Evolutionary conservation across 2,797 vertebrate genomes (phyloP).

Genomic region (Gouania willdenowi): DNA sequence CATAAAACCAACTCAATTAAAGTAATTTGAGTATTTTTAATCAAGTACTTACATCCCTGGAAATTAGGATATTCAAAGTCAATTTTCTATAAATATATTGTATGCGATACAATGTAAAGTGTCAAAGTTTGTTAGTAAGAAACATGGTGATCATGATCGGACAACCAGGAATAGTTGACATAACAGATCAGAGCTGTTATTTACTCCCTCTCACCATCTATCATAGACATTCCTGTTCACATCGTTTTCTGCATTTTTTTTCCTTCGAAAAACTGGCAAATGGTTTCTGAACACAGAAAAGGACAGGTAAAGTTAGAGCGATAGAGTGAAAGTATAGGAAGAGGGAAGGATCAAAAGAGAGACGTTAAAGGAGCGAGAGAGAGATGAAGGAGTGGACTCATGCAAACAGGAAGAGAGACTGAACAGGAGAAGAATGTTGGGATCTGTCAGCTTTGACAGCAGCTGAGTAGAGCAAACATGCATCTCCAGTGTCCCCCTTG

Average conservation of each 20-base stretch:
- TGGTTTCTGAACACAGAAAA: slow-evolving; percentile 9
- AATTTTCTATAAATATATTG: background rate
- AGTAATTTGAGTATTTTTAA: too few species aligned
- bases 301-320: background rate
- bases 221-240: slow-evolving; percentile 11
- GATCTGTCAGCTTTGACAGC: slow-evolving; percentile 62
- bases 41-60: too few species aligned
- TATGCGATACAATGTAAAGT: too few species aligned
- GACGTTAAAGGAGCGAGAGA: slow-evolving; percentile 7
- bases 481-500: slow-evolving; percentile 49
- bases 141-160: background rate
- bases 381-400: slow-evolving; percentile 4
- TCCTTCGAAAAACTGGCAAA: slow-evolving; percentile 23
- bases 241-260: slow-evolving; percentile 15
- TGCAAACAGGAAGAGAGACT: slow-evolving; percentile 23
- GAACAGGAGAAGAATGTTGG: slow-evolving; percentile 37
- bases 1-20: too few species aligned
- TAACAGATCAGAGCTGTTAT: slow-evolving; percentile 15
- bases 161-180: slow-evolving; percentile 2
- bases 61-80: too few species aligned
- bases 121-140: too few species aligned
- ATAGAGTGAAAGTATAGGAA: background rate
- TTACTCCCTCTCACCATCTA: background rate
- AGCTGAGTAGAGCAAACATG: slow-evolving; percentile 56
- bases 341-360: slow-evolving; percentile 21